A percentile compares a stretch with the other conserved stretches of the same genome.
These are phyloP conservation scores for Arrhamphus sclerolepis DNA, from an alignment of 2,797 vertebrate genomes.

Conservation along the genomic window DNA sequence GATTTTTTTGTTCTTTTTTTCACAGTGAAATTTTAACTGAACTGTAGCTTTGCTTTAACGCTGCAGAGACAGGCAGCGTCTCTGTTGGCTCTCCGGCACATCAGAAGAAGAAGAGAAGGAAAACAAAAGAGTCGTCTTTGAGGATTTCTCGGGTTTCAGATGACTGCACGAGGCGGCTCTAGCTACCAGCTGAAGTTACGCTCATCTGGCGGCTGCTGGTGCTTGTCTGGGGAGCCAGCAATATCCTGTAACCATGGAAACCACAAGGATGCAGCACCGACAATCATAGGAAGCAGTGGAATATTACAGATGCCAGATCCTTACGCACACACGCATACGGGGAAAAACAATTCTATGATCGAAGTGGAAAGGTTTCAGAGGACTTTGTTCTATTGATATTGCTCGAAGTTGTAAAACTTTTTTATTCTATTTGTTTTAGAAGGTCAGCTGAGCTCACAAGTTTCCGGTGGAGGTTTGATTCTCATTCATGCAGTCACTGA, in stretches of 20 bases:
- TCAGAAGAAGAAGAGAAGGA: constrained; percentile 6
- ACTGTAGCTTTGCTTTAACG: constrained; percentile 29
- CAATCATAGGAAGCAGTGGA: constrained; percentile 31
- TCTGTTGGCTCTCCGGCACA: constrained; percentile 11
- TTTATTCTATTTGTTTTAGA: background rate
- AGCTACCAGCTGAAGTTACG: constrained; percentile 47
- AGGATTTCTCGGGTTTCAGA: constrained; percentile 37
- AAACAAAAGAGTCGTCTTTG: constrained; percentile 16
- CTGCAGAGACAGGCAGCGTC: background rate
- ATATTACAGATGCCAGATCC: constrained; percentile 17
- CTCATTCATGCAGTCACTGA: background rate
- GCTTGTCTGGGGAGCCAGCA: constrained; percentile 47
- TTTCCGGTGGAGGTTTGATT: constrained; percentile 3
- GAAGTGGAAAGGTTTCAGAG: constrained; percentile 16
- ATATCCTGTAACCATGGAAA: constrained; percentile 80
- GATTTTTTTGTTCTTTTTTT: too few relatives aligned
- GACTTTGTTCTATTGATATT: constrained; percentile 7
- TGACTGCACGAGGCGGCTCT: constrained; percentile 36
- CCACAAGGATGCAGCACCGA: constrained; percentile 55
- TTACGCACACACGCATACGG: constrained; percentile 9
- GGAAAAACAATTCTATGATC: constrained; percentile 35
- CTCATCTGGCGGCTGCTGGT: constrained; percentile 48
- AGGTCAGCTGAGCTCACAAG: background rate
- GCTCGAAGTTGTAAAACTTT: background rate
- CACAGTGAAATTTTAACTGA: constrained; percentile 17